These are phyloP conservation scores for Tricholauxania praeusta DNA, from an alignment of 2,888 invertebrate genomes.

Conservation along the genomic window DNA sequence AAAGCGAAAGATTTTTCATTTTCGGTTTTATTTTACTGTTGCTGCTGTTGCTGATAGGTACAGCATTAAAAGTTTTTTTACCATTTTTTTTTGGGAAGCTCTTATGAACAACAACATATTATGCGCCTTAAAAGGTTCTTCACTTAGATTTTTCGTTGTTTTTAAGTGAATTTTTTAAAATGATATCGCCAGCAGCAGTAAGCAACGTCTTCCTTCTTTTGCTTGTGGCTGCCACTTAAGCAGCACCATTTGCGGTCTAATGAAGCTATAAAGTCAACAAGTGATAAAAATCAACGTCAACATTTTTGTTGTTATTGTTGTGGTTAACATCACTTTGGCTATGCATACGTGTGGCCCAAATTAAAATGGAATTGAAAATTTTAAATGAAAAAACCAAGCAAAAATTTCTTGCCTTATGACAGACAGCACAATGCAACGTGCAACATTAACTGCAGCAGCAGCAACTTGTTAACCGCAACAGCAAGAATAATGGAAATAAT, in stretches of 20 bases:
- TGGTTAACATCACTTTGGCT: too few species aligned
- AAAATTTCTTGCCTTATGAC: too few species aligned
- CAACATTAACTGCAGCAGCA: too few species aligned
- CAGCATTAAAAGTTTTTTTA: slow-evolving; percentile 35
- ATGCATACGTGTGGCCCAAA: too few species aligned
- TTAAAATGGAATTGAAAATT: too few species aligned
- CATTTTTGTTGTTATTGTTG: not conserved
- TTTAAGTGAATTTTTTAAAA: too few species aligned
- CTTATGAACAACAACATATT: not conserved
- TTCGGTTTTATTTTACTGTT: slow-evolving; percentile 31
- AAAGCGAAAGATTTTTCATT: slow-evolving; percentile 34
- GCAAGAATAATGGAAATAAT: slow-evolving; percentile 2
- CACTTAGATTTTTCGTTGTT: too few species aligned
- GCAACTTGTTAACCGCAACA: too few species aligned
- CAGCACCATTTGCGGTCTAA: slow-evolving; percentile 34
- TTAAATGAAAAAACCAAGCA: too few species aligned
- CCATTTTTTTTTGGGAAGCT: not conserved
- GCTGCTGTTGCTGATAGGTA: slow-evolving; percentile 24
- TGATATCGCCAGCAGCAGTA: not conserved
- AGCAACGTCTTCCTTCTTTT: not conserved
- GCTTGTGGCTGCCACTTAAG: slow-evolving; percentile 16
- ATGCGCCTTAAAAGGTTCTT: too few species aligned
- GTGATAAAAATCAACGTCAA: slow-evolving; percentile 10
- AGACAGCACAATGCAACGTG: too few species aligned
- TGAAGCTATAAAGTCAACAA: slow-evolving; percentile 33